phyloP scores from a whole-genome alignment of 1,140 invertebrate species.

The Copidosoma floridanum region DNA sequence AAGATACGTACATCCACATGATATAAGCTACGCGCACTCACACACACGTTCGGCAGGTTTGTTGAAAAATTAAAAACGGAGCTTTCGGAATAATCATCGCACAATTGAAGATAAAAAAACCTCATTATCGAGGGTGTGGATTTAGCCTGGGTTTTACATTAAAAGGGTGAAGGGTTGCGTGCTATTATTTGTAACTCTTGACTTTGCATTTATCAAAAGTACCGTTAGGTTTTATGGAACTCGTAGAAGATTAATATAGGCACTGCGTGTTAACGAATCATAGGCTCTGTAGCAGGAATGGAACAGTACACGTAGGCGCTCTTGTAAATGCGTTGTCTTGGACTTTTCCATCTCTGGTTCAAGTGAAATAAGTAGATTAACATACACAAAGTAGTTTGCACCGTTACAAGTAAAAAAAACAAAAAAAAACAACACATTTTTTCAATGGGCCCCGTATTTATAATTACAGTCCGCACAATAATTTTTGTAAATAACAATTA shows the following conservation, averaged over 20 bases:
- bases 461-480: no score
- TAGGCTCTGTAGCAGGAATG: conserved; percentile 16
- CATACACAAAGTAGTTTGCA: no score
- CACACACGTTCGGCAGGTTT: no score
- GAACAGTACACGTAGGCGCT: neutral
- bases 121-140: conserved; percentile 1
- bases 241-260: conserved; percentile 6
- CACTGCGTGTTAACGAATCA: neutral
- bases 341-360: conserved; percentile 20
- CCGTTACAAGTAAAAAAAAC: no score
- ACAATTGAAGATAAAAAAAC: neutral
- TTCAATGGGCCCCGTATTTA: no score
- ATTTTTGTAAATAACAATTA: no score
- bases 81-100: conserved; percentile 12
- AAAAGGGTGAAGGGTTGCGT: conserved; percentile 23
- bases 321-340: no score
- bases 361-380: no score
- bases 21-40: conserved; percentile 5
- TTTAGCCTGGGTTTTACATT: conserved; percentile 16
- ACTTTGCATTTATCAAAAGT: conserved; percentile 5
- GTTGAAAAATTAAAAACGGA: neutral
- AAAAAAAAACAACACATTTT: no score
- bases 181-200: no score
- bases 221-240: no score
- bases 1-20: no score